These are phyloP conservation scores for Trachymyrmex septentrionalis DNA, from an alignment of 1,140 invertebrate species.

Conservation along the genomic window DNA sequence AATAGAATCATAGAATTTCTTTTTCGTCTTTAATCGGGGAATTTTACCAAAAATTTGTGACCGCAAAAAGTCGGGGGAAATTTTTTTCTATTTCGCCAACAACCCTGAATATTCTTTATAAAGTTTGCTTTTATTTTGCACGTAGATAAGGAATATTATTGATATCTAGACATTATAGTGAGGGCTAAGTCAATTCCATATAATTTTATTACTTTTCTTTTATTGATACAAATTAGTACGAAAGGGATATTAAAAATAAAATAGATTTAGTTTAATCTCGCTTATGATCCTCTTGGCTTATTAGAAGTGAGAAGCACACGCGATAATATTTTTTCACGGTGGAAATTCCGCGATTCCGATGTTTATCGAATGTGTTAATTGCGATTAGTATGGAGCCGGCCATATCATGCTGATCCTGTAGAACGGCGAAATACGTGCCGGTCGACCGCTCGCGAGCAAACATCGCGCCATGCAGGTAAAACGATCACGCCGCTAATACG, in stretches of 20 bases:
- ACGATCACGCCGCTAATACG: slow-evolving; percentile 49
- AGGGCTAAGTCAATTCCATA: not conserved
- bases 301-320: not conserved
- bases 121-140: not conserved
- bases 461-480: slow-evolving; percentile 18
- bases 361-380: slow-evolving; percentile 42
- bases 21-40: too few relatives aligned
- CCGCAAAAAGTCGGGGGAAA: too few relatives aligned
- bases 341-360: not conserved
- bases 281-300: not conserved
- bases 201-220: not conserved
- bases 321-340: not conserved
- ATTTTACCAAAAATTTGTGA: too few relatives aligned
- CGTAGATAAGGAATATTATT: not conserved
- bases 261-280: too few relatives aligned
- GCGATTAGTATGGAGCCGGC: not conserved
- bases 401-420: not conserved
- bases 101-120: not conserved
- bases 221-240: not conserved
- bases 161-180: not conserved
- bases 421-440: not conserved
- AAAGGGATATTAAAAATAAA: too few relatives aligned
- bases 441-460: slow-evolving; percentile 27
- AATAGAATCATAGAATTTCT: too few relatives aligned
- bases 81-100: too few relatives aligned